Evolutionary conservation across 2,113 vertebrate species (phyloP).

Genomic region (Gila orcuttii): DNA sequence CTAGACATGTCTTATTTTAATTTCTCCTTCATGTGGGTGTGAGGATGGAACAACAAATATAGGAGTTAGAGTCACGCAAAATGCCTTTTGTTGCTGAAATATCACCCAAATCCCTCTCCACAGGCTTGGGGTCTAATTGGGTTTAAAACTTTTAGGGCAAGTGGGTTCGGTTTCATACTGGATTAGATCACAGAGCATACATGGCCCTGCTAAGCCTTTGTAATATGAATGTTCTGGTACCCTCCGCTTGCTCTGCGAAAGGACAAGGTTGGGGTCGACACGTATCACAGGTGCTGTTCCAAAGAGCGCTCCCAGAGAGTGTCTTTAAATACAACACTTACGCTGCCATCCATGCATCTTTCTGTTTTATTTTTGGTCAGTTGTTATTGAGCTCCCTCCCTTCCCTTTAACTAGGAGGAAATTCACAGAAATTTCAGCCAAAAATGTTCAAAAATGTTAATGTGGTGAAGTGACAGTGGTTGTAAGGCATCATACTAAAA

Average conservation of each 20-base stretch:
- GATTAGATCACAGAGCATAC: constrained; percentile 62
- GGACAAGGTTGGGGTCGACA: constrained; percentile 9
- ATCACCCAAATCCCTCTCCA: constrained; percentile 11
- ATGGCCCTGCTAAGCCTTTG: constrained; percentile 52
- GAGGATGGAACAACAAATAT: constrained; percentile 14
- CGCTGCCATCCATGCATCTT: background rate
- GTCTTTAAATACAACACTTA: constrained; percentile 26
- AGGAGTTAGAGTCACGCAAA: background rate
- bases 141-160: constrained; percentile 53
- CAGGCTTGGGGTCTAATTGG: constrained; percentile 56
- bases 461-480: too few relatives aligned
- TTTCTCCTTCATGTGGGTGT: constrained; percentile 6
- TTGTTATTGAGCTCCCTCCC: background rate
- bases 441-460: background rate
- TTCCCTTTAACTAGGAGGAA: background rate
- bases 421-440: background rate
- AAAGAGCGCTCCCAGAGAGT: background rate
- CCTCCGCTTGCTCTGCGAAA: constrained; percentile 23
- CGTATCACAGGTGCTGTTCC: constrained; percentile 32
- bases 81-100: constrained; percentile 45
- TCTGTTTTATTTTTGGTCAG: constrained; percentile 34
- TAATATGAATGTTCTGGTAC: constrained; percentile 42
- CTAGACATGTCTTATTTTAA: constrained; percentile 25
- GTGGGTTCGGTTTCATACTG: constrained; percentile 65
- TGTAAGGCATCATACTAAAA: too few relatives aligned